Percentiles rank a stretch among this genome's conserved stretches.
Conservation (phyloP, 2,113 vertebrate genomes). For the Triplophysa siluroides region DNA sequence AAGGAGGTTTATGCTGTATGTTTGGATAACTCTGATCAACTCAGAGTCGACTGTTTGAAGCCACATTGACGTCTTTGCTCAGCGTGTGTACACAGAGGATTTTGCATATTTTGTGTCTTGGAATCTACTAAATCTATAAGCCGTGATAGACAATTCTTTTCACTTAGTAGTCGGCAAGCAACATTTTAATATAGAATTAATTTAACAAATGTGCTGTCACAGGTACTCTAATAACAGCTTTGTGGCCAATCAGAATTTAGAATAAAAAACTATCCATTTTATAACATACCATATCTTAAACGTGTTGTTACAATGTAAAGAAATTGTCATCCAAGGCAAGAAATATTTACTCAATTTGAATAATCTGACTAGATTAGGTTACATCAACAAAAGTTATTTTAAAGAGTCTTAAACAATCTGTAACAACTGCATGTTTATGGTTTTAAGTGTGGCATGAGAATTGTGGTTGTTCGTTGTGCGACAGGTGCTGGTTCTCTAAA, state of each 20-base stretch:
- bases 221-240: too few relatives aligned
- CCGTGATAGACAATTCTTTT: not conserved
- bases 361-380: too few relatives aligned
- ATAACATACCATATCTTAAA: too few relatives aligned
- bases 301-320: too few relatives aligned
- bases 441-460: not conserved
- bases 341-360: too few relatives aligned
- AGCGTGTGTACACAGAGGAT: not conserved
- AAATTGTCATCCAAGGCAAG: too few relatives aligned
- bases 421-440: not conserved
- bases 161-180: too few relatives aligned
- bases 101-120: not conserved
- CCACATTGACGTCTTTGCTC: not conserved
- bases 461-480: not conserved
- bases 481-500: constrained; percentile 76
- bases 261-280: too few relatives aligned
- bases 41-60: not conserved
- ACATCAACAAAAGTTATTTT: too few relatives aligned
- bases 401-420: not conserved
- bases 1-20: constrained; percentile 2
- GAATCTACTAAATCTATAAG: not conserved
- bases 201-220: too few relatives aligned
- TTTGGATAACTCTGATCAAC: constrained; percentile 8
- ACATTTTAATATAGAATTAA: too few relatives aligned
- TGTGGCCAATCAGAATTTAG: too few relatives aligned